Conservation (phyloP, 2,797 vertebrate species). For the Podargus strigoides region DNA sequence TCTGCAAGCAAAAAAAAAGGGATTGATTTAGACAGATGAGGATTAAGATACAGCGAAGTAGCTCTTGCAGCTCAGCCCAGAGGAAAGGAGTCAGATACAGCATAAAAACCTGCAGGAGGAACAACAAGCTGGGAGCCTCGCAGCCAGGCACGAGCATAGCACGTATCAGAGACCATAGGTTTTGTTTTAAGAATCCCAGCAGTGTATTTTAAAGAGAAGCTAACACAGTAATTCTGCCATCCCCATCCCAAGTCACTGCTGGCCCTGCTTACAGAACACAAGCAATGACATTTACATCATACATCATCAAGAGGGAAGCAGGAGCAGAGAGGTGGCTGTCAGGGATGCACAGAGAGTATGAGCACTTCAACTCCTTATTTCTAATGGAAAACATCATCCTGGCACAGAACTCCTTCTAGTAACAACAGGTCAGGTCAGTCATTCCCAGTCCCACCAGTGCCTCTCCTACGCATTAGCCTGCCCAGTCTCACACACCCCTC, state of each 20-base stretch:
- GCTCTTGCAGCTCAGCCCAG: neutral
- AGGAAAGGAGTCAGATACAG: neutral
- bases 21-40: neutral
- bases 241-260: neutral
- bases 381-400: neutral
- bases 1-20: neutral
- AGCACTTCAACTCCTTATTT: no score
- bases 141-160: rapidly evolving
- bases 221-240: neutral
- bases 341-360: neutral
- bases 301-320: neutral
- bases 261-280: neutral
- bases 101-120: neutral
- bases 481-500: neutral
- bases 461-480: neutral
- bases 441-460: no score
- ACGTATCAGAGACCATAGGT: neutral
- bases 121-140: neutral
- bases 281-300: neutral
- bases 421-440: no score
- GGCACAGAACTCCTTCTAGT: no score
- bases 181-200: neutral
- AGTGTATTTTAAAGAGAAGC: neutral
- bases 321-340: neutral
- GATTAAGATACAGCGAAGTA: neutral